phyloP scores from a whole-genome alignment of 2,113 vertebrate genomes.

The Machaerirhynchus nigripectus region DNA sequence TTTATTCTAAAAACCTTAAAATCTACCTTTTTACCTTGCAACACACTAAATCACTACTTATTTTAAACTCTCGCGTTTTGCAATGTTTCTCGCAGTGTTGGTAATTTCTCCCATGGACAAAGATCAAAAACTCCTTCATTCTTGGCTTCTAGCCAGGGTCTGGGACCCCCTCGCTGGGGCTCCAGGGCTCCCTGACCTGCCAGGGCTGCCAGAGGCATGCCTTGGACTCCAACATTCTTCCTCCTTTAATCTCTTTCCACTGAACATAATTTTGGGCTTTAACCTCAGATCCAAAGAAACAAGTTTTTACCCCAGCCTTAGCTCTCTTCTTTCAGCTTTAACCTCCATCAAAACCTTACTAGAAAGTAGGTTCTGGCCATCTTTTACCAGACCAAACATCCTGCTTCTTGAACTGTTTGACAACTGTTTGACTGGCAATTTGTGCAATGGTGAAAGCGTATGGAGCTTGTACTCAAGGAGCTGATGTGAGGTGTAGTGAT shows the following conservation, averaged over 20 bases:
- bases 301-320: neutral
- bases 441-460: neutral
- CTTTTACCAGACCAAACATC: neutral
- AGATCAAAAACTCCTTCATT: no score
- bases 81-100: no score
- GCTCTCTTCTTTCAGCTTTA: neutral
- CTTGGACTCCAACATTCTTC: no score
- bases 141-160: no score
- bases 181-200: no score
- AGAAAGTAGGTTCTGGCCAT: neutral
- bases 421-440: neutral
- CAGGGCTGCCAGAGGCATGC: no score
- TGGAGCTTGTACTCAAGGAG: neutral
- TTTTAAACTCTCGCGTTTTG: no score
- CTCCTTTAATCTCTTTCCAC: neutral
- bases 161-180: no score
- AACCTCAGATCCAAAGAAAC: neutral
- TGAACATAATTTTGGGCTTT: neutral
- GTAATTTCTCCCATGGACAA: no score
- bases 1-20: no score
- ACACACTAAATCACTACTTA: no score
- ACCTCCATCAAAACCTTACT: neutral
- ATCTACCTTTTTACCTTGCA: no score
- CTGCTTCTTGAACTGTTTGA: neutral
- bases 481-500: neutral